Base-by-base conservation (phyloP, 2,888 invertebrate species). In the Oligia latruncula region DNA sequence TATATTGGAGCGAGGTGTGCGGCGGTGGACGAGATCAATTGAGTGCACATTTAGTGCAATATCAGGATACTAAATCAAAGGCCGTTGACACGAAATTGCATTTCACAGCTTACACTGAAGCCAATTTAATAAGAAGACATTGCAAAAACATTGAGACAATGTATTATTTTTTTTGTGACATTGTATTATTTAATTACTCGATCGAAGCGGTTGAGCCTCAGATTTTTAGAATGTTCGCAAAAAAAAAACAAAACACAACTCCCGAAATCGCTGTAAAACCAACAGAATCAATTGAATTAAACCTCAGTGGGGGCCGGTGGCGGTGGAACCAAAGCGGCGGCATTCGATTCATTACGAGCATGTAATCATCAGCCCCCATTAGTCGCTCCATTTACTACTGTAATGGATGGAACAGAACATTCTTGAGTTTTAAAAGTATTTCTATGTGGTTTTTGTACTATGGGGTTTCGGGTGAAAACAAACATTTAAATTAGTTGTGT, bases 301-400 rank as follows among this genome's bases (percentile, higher is more conserved):
- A 67, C 55, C 83, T 40, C 78, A 55, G 46, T 11, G 71, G 15
- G 81, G 60, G 46, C 76, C 67, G 52, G 49, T 35, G 55, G 78
- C 40, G 52, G 70, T 13, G 20, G 71, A 79, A 81, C 77, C 77
- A 71, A 67, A 73, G 78, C 71, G 76, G 52, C 40, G 81, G 77
- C 82, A 77, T 87, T 82, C 80, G 78, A 82, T 80, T 81, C 77
- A 83, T 83, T 82, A 81, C 82, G 71, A 82, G 70, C 81, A 77
- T 78, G 88, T 88, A 87, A 84, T 88, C 87, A 88, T 70, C 79
- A 75, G 83, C 81, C 13, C 46, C 81, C 78, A 88, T 88, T 88
- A 83, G 66, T 65, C 78, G 86, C 75, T 71, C 79, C 89, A 88
- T 88, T 88, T 83, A 71, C 79, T 66, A 58, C 67, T 58, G 78